These are phyloP conservation scores for Ochotona princeps DNA, from an alignment of 2,113 vertebrate species.

Conservation along the genomic window DNA sequence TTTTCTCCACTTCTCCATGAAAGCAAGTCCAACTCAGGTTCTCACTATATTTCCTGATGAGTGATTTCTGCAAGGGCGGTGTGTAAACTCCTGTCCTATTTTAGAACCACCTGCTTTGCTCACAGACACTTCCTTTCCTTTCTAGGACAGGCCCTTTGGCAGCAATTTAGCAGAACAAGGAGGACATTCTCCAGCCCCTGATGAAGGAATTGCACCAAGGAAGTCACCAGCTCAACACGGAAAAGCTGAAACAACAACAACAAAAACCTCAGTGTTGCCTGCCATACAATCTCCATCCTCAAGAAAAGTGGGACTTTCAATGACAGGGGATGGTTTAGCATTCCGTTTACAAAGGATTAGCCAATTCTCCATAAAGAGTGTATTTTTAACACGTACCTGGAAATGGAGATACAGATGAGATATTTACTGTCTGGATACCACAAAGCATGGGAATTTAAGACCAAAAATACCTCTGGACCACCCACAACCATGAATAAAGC, in stretches of 20 bases:
- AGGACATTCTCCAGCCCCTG: background rate
- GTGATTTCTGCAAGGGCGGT: conserved; percentile 43
- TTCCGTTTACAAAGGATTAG: conserved; percentile 32
- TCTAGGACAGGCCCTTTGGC: background rate
- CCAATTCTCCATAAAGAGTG: conserved; percentile 1
- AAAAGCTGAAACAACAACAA: background rate
- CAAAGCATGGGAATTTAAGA: background rate
- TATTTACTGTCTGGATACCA: background rate
- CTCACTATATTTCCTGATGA: background rate
- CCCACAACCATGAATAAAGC: conserved; percentile 55
- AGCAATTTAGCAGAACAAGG: background rate
- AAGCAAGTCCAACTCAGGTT: background rate
- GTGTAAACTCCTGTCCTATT: background rate
- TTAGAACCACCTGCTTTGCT: conserved; percentile 47
- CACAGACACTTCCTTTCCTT: conserved; percentile 23
- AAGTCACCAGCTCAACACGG: background rate
- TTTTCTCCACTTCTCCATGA: background rate
- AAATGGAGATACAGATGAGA: conserved; percentile 50
- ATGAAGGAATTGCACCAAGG: conserved; percentile 48
- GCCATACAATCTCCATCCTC: background rate
- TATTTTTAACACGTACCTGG: background rate
- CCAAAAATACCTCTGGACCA: background rate
- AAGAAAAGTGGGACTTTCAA: background rate
- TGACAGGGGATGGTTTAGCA: background rate
- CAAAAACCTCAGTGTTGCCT: background rate